phyloP scores from a whole-genome alignment of 2,888 invertebrate genomes.

The Boloria euphrosyne region DNA sequence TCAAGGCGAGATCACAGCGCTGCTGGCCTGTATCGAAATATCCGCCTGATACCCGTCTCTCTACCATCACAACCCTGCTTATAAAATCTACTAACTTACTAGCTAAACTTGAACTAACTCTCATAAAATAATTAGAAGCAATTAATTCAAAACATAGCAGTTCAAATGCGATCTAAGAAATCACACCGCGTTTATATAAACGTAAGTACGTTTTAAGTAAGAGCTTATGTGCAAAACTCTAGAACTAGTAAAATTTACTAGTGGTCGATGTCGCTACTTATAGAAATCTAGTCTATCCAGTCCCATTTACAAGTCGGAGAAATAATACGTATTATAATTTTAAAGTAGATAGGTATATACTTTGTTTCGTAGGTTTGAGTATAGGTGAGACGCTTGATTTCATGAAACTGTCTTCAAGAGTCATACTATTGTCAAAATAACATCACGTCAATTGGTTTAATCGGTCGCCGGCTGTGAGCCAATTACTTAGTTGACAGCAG shows the following conservation, averaged over 20 bases:
- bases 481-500: constrained; percentile 80
- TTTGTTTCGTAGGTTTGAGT: not conserved
- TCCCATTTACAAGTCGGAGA: constrained; percentile 28
- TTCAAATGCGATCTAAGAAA: not conserved
- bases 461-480: constrained; percentile 76
- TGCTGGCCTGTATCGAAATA: constrained; percentile 43
- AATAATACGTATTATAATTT: constrained; percentile 6
- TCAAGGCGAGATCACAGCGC: constrained; percentile 69
- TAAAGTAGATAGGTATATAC: not conserved
- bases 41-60: constrained; percentile 32
- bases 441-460: constrained; percentile 78
- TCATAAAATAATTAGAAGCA: not conserved
- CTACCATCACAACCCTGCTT: constrained; percentile 25
- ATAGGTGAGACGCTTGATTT: constrained; percentile 24
- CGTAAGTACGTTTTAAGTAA: not conserved
- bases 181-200: not conserved
- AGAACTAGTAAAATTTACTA: constrained; percentile 18
- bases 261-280: constrained; percentile 22
- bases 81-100: constrained; percentile 3
- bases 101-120: not conserved
- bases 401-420: constrained; percentile 36
- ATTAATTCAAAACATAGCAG: not conserved
- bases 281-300: constrained; percentile 36
- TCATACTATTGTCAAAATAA: constrained; percentile 76
- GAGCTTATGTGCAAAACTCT: not conserved